Evolutionary conservation across 2,888 invertebrate genomes (phyloP).

Genomic region (Hyalella azteca): DNA sequence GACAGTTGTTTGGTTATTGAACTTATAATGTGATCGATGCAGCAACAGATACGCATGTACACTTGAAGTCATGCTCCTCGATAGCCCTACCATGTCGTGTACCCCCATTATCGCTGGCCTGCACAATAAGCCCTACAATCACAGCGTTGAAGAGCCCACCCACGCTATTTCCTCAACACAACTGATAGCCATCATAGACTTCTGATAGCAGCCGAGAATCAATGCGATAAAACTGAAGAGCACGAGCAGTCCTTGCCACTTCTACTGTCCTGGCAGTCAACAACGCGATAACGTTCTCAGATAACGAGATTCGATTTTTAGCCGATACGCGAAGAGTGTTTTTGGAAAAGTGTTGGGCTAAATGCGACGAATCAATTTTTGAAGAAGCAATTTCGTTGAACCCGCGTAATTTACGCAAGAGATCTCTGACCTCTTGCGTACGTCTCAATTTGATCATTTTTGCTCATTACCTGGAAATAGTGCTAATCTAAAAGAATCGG

Average conservation of each 20-base stretch:
- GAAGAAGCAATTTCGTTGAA: neutral
- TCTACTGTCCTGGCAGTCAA: neutral
- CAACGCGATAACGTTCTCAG: neutral
- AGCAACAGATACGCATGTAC: too few species aligned
- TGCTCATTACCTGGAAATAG: too few species aligned
- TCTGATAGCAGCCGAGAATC: neutral
- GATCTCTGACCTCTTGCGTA: too few species aligned
- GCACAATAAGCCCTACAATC: neutral
- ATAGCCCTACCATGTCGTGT: too few species aligned
- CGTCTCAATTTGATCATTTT: too few species aligned
- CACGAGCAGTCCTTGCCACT: neutral
- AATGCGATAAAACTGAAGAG: slow-evolving; percentile 11
- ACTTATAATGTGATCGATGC: too few species aligned
- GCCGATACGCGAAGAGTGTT: neutral
- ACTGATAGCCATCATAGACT: neutral
- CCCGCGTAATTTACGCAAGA: too few species aligned
- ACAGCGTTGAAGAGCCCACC: slow-evolving; percentile 1
- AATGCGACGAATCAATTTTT: neutral
- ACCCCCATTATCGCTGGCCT: too few species aligned
- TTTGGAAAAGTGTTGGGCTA: neutral
- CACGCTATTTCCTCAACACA: neutral
- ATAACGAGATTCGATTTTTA: neutral
- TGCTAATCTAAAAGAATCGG: too few species aligned
- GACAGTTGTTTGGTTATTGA: neutral
- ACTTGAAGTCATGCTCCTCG: too few species aligned